Evolutionary conservation across 1,140 invertebrate genomes (phyloP), one percentile per base, ranked within the genome.

Genomic region (Ceratina japonica): DNA sequence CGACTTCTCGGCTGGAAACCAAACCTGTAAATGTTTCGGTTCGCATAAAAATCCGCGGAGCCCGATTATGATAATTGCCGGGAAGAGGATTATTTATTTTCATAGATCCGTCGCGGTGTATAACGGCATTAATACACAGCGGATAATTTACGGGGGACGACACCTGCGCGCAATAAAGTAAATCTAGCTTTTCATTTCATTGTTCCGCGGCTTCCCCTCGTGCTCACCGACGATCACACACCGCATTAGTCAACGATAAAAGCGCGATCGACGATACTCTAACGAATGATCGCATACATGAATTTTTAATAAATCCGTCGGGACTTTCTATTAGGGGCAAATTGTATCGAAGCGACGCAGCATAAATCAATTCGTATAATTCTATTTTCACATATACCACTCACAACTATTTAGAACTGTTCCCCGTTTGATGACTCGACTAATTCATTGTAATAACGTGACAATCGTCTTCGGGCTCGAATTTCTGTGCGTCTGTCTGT

Each of bases 91-190:
- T 84, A 84, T 81, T 85, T 85, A 84, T 84, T 81, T 84, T 84
- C 71, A 27, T 71, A 56, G 65, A 52, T 62, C 70, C 63, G 54
- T 61, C 49, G 52, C n/a, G 52, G 54, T 18, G 12, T 44, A 72
- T 69, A 63, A 85, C 73, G 27, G 75, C 44, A 69, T 82, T 82
- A 82, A 86, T 86, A 79, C 75, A 69, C 44, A 72, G 71, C 10
- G 70, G 77, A 76, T 82, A 85, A 82, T 79, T 69, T 62, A 77
- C 85, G 81, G 65, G 75, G 82, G 71, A 80, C 70, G 77, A 77
- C 85, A 86, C 85, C 85, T 86, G 85, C 84, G 78, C n/a, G 81
- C 75, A 81, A 86, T 83, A 86, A 86, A 86, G 85, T 83, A 86
- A 86, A 86, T 86, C 84, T 86, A 78, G 84, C 85, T 69, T 86